These are phyloP conservation scores for Empidonax alnorum DNA, from an alignment of 2,113 vertebrate species.

Conservation along the genomic window DNA sequence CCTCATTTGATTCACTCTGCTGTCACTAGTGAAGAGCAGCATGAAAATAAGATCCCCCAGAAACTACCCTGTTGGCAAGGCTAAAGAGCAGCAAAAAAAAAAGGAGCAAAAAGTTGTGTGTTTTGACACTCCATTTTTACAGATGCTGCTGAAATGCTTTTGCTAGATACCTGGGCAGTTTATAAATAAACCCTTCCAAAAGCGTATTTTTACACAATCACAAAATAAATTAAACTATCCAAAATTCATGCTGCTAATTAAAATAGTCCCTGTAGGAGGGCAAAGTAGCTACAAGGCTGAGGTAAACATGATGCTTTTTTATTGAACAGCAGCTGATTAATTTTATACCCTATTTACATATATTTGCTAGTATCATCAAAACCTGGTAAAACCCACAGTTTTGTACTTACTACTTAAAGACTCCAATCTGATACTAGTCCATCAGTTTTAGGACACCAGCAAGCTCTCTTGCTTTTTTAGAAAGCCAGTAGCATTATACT, in stretches of 20 bases:
- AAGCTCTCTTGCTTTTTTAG: not conserved
- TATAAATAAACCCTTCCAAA: slow-evolving; percentile 76
- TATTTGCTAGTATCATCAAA: slow-evolving; percentile 78
- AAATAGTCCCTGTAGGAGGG: slow-evolving; percentile 77
- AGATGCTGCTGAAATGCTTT: slow-evolving; percentile 69
- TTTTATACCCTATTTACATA: slow-evolving; percentile 75
- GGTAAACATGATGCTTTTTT: slow-evolving; percentile 69
- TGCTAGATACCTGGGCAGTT: slow-evolving; percentile 72
- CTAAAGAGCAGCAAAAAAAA: slow-evolving; percentile 18
- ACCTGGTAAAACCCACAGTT: slow-evolving; percentile 63
- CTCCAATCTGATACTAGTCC: not conserved
- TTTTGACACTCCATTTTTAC: slow-evolving; percentile 61
- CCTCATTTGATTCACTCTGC: slow-evolving; percentile 61
- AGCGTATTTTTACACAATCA: slow-evolving; percentile 69
- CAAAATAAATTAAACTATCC: slow-evolving; percentile 79
- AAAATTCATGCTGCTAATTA: slow-evolving; percentile 82
- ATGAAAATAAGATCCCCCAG: slow-evolving; percentile 44
- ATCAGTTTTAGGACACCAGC: not conserved
- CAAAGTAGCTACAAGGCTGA: slow-evolving; percentile 73
- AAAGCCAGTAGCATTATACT: not conserved
- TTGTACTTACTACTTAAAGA: not conserved
- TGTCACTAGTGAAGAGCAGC: slow-evolving; percentile 59
- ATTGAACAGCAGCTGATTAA: slow-evolving; percentile 71
- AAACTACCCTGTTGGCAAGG: slow-evolving; percentile 45
- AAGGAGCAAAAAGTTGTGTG: not conserved